A percentile compares a stretch with the other conserved stretches of the same genome.
phyloP scores from a whole-genome alignment of 1,140 invertebrate species.

The Trichonephila inaurata region DNA sequence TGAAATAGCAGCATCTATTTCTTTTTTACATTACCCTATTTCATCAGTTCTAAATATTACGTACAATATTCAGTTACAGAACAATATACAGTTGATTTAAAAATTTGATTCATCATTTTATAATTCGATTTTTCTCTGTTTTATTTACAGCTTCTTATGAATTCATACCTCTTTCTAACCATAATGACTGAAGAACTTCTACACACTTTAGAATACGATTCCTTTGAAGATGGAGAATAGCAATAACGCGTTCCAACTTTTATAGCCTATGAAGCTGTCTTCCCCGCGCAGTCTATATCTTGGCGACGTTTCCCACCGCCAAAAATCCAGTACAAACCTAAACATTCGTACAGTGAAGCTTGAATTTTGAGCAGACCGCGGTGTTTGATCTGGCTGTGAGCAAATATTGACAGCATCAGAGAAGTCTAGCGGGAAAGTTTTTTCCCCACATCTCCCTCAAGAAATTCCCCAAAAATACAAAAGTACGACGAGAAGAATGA shows the following conservation, averaged over 20 bases:
- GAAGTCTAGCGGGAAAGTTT: constrained; percentile 44
- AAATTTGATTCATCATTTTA: no score
- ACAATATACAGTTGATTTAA: no score
- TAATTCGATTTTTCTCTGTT: no score
- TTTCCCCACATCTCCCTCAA: constrained; percentile 17
- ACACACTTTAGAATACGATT: no score
- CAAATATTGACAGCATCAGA: constrained; percentile 67
- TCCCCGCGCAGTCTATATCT: background rate
- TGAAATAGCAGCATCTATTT: no score
- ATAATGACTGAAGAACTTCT: no score
- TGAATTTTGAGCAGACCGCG: constrained; percentile 67
- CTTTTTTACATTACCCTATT: no score
- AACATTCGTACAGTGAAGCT: constrained; percentile 36
- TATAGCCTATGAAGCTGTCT: background rate
- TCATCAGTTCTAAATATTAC: no score
- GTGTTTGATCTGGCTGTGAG: constrained; percentile 65
- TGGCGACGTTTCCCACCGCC: background rate
- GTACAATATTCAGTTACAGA: no score
- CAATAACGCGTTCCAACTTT: background rate
- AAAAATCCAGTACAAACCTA: constrained; percentile 27
- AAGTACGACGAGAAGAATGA: constrained; percentile 1
- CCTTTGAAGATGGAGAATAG: no score
- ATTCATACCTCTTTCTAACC: no score
- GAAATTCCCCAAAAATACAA: constrained; percentile 34
- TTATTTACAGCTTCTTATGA: no score